Percentiles rank a stretch among this genome's conserved stretches.
These are phyloP conservation scores for Dorcus parallelipipedus DNA, from an alignment of 2,888 invertebrate genomes.

Conservation along the genomic window DNA sequence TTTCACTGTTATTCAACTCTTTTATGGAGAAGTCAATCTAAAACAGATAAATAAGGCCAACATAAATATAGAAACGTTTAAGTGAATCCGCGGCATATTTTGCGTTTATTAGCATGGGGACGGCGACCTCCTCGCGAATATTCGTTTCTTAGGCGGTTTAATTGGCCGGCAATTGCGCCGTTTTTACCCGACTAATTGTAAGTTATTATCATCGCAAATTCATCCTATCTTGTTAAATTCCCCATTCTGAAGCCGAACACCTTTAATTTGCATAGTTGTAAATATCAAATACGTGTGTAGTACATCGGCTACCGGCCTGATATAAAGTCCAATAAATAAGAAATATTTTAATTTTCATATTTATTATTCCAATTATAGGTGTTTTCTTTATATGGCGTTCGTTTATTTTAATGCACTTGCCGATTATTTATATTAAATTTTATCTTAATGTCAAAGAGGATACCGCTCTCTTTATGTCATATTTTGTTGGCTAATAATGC, in stretches of 20 bases:
- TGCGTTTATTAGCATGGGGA: conserved; percentile 22
- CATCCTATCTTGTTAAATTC: conserved; percentile 28
- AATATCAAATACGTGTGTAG: conserved; percentile 38
- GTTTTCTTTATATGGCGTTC: conserved; percentile 36
- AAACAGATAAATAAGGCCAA: conserved; percentile 19
- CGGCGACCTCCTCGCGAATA: conserved; percentile 17
- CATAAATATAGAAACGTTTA: conserved; percentile 25
- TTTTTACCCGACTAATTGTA: conserved; percentile 30
- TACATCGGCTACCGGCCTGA: conserved; percentile 37
- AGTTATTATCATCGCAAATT: conserved; percentile 31
- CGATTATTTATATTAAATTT: conserved; percentile 28
- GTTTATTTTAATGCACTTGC: conserved; percentile 34
- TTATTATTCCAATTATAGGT: conserved; percentile 37
- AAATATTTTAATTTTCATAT: conserved; percentile 40
- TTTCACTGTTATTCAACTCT: conserved; percentile 5
- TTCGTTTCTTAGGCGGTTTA: conserved; percentile 18
- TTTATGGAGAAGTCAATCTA: conserved; percentile 17
- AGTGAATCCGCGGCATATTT: conserved; percentile 25
- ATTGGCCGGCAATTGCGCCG: conserved; percentile 11
- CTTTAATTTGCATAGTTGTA: conserved; percentile 38
- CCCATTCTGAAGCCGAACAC: conserved; percentile 2
- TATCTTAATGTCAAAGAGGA: conserved; percentile 10
- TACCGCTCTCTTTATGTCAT: neutral
- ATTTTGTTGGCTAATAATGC: neutral
- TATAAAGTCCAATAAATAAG: conserved; percentile 38